phyloP scores from a whole-genome alignment of 1,140 invertebrate genomes.

The Sitobion miscanthi region DNA sequence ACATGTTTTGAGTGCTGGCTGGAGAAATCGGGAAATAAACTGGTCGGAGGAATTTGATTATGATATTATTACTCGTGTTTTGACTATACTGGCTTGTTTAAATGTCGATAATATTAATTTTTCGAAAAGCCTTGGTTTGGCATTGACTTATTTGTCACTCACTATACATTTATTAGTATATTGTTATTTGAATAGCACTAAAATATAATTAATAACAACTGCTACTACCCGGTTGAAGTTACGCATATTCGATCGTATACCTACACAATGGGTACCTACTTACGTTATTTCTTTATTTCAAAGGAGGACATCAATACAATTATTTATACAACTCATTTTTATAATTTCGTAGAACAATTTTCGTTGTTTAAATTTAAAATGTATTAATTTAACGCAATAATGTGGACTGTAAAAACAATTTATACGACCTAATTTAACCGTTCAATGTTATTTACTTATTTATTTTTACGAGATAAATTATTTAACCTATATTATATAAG shows the following conservation, averaged over 20 bases:
- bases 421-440: neutral
- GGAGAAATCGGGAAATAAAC: conserved; percentile 30
- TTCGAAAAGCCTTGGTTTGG: neutral
- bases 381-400: too few relatives aligned
- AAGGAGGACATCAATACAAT: neutral
- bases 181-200: neutral
- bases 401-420: neutral
- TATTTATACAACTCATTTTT: neutral
- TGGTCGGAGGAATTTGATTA: neutral
- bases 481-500: neutral
- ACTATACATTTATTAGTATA: neutral
- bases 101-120: neutral
- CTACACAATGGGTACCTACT: neutral
- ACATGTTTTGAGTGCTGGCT: neutral
- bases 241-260: neutral
- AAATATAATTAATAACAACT: neutral
- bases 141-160: neutral
- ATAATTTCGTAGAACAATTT: neutral
- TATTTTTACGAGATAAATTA: neutral
- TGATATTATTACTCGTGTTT: neutral
- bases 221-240: neutral
- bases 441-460: neutral
- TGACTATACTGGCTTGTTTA: neutral
- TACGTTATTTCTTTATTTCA: neutral
- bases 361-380: neutral